Conservation (phyloP, 2,113 vertebrate genomes). For the Platysternon megacephalum region DNA sequence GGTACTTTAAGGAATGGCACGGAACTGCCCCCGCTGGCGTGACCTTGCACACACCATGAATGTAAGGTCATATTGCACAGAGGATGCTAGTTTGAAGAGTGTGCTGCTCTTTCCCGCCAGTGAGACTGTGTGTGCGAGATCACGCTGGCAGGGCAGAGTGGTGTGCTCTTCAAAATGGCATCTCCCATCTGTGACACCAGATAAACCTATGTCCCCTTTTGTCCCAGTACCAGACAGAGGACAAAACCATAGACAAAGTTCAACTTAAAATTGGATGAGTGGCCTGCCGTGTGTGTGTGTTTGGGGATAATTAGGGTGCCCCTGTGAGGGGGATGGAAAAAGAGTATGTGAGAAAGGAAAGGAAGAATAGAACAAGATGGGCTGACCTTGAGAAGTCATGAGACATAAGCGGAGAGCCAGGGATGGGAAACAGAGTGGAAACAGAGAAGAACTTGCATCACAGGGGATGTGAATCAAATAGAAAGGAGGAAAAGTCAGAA, state of each 20-base stretch:
- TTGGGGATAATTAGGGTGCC: neutral
- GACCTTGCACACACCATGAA: neutral
- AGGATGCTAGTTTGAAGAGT: neutral
- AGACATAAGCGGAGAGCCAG: neutral
- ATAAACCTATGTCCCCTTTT: neutral
- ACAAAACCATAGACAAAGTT: neutral
- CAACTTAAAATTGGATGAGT: neutral
- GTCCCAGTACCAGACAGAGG: neutral
- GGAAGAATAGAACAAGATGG: neutral
- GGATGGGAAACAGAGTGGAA: neutral
- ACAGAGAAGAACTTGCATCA: neutral
- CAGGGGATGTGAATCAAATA: neutral
- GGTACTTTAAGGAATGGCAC: too few species aligned
- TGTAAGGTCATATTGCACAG: neutral
- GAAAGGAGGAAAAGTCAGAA: neutral
- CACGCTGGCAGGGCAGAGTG: neutral
- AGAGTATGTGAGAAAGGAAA: neutral
- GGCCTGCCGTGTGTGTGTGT: neutral
- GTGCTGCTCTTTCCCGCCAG: neutral
- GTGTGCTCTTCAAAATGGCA: neutral
- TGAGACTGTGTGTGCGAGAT: neutral
- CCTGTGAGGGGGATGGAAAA: neutral
- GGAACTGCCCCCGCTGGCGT: too few species aligned
- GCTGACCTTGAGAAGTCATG: neutral
- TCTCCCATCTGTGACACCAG: neutral